phyloP scores from a whole-genome alignment of 2,113 vertebrate genomes.

The Macroglossus sobrinus region DNA sequence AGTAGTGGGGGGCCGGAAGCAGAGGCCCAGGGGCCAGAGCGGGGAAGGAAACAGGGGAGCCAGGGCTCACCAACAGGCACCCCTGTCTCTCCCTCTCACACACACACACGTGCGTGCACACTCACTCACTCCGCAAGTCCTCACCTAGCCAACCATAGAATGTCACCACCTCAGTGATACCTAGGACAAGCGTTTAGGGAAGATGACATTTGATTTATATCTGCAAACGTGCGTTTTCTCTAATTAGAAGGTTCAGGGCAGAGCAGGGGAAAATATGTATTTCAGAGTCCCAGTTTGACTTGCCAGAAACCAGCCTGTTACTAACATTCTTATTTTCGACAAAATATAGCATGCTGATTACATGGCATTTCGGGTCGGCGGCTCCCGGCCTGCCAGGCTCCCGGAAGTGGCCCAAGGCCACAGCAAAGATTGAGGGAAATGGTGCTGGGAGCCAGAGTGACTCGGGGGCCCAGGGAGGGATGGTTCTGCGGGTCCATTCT shows the following conservation, averaged over 20 bases:
- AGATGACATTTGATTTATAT: constrained; percentile 8
- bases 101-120: background rate
- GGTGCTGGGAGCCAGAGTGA: background rate
- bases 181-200: background rate
- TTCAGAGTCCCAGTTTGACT: constrained; percentile 75
- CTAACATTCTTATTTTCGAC: constrained; percentile 80
- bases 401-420: constrained; percentile 48
- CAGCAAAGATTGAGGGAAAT: background rate
- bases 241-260: constrained; percentile 78
- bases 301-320: constrained; percentile 73
- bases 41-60: background rate
- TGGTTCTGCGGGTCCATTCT: background rate
- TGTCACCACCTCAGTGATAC: background rate
- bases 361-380: constrained; percentile 57
- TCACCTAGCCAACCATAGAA: background rate
- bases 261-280: constrained; percentile 70
- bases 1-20: background rate
- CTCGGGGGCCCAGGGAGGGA: background rate
- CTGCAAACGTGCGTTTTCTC: constrained; percentile 16
- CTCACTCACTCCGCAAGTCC: background rate
- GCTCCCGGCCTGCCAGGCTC: constrained; percentile 57
- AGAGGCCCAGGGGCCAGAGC: background rate
- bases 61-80: background rate
- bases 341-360: constrained; percentile 81
- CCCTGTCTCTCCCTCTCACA: background rate